Evolutionary conservation across 2,797 vertebrate species (phyloP).

Genomic region (Eulemur albifrons): DNA sequence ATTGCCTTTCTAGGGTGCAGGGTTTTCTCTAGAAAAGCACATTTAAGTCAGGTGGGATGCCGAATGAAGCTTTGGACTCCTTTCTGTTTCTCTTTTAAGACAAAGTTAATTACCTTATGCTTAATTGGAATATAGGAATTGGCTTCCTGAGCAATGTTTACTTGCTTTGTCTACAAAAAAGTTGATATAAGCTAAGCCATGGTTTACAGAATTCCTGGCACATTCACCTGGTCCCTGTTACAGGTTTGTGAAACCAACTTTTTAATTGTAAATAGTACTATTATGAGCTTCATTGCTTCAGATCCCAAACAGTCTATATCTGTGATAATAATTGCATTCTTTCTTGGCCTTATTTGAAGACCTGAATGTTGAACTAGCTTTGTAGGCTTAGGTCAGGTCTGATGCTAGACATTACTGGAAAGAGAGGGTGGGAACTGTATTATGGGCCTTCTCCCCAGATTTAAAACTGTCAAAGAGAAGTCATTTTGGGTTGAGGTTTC

Average conservation of each 20-base stretch:
- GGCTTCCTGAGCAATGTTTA: not conserved
- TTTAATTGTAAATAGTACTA: not conserved
- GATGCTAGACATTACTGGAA: not conserved
- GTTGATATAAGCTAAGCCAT: not conserved
- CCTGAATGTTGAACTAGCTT: not conserved
- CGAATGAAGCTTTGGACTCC: not conserved
- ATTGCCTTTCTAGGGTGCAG: not conserved
- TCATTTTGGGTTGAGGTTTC: not conserved
- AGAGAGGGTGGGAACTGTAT: not conserved
- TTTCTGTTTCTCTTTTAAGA: slow-evolving; percentile 1
- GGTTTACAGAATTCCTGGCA: not conserved
- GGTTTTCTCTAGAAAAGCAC: slow-evolving; percentile 30
- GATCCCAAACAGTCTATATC: not conserved
- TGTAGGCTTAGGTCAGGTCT: not conserved
- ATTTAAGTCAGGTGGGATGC: not conserved
- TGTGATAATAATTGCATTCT: not conserved
- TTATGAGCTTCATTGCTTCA: not conserved
- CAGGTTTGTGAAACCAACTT: not conserved
- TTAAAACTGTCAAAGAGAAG: not conserved
- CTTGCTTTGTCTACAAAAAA: not conserved
- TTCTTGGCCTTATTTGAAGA: not conserved
- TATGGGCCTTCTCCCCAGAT: not conserved
- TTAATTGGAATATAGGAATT: not conserved
- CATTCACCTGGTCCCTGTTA: not conserved
- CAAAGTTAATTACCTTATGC: not conserved